Base-by-base conservation (phyloP, 2,888 invertebrate genomes). In the Zygaena filipendulae region DNA sequence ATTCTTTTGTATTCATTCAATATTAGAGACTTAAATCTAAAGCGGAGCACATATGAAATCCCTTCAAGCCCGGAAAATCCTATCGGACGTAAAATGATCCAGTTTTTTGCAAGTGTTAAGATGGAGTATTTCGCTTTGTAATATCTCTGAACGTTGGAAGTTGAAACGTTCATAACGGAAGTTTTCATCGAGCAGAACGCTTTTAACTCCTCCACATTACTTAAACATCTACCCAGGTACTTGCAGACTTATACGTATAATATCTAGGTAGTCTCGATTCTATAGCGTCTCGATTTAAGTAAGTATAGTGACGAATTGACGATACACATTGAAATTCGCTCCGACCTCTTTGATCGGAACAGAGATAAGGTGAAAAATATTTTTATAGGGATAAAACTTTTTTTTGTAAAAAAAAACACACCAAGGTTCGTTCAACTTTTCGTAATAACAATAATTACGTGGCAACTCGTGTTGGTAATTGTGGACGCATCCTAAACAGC, bases 401-500 rank as follows among this genome's bases (percentile, higher is more conserved):
- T n/a, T n/a, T n/a, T n/a, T n/a, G n/a, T n/a, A n/a, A n/a, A n/a
- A n/a, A n/a, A n/a, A n/a, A n/a, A n/a, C n/a, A n/a, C n/a, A n/a
- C n/a, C n/a, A n/a, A n/a, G 48, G 59, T 58, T 55, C 59, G 35
- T 59, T 63, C 50, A 57, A 52, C 62, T 57, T n/a, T n/a, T n/a
- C 46, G 38, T 55, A 55, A 64, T 60, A 59, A 56, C 51, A 59
- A 52, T 53, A n/a, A 56, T 62, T 50, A 52, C 53, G 49, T 49
- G 45, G 49, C 50, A 52, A 49, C 45, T 38, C 47, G 49, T 51
- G 51, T 52, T 40, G 40, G 49, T 62, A 62, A 62, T 61, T 62
- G 58, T 66, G 55, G 61, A 61, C 59, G 61, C 61, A 61, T 64
- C 66, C 60, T 57, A 66, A 66, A 66, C 60, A 58, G 53, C 45